phyloP scores from a whole-genome alignment of 2,113 vertebrate species.

The Catharus bicknelli region DNA sequence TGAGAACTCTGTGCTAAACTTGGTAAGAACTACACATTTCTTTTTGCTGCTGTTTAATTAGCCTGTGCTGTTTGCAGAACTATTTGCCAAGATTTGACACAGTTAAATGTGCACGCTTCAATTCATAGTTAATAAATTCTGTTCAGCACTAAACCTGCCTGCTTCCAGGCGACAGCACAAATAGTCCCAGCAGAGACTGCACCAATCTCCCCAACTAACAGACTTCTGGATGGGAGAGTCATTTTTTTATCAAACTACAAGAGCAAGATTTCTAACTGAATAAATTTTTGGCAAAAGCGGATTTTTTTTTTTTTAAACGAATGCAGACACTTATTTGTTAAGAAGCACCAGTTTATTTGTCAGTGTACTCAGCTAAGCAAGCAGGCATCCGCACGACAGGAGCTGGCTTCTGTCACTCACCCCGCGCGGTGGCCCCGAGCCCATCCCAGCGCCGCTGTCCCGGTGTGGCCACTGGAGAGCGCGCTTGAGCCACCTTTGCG shows the following conservation, averaged over 20 bases:
- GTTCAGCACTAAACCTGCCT: background rate
- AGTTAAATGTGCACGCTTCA: background rate
- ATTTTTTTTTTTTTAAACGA: background rate
- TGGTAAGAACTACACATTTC: background rate
- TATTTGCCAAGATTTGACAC: background rate
- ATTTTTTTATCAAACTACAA: background rate
- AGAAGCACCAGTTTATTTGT: background rate
- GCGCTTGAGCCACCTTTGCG: background rate
- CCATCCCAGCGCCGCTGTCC: accelerated
- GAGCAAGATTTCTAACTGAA: background rate
- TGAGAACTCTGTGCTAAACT: background rate
- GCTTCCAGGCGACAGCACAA: background rate
- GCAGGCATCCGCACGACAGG: background rate
- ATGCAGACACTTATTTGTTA: background rate
- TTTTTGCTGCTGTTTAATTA: background rate
- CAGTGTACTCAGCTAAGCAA: background rate
- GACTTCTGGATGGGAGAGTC: background rate
- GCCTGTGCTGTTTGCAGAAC: background rate
- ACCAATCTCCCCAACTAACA: background rate
- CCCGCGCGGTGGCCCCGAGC: accelerated
- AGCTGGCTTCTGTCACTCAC: background rate
- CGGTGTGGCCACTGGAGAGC: background rate
- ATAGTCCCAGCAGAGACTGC: background rate
- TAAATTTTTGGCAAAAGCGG: background rate
- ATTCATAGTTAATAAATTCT: background rate